Evolutionary conservation across 2,888 invertebrate species (phyloP).

Genomic region (Eulithis prunata): DNA sequence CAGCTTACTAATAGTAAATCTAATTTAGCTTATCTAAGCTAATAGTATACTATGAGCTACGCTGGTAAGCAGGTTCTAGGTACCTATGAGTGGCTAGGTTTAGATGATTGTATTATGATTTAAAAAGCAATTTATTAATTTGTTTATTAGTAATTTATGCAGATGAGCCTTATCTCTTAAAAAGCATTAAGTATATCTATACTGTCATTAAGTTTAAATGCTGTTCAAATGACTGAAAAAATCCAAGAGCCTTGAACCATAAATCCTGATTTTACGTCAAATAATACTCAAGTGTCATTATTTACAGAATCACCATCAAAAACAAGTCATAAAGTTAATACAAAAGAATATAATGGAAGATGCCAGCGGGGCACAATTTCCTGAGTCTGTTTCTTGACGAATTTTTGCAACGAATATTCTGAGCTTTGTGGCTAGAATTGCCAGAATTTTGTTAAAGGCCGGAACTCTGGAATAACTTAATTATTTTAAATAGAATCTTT

Average conservation of each 20-base stretch:
- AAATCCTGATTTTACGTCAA: conserved; percentile 26
- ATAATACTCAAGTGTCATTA: conserved; percentile 31
- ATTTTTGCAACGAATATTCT: conserved; percentile 46
- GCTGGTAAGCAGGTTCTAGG: no score
- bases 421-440: conserved; percentile 8
- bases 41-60: no score
- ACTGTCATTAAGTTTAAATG: background rate
- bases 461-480: conserved; percentile 2
- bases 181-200: background rate
- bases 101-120: no score
- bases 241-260: conserved; percentile 5
- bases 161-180: background rate
- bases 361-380: conserved; percentile 70
- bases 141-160: no score
- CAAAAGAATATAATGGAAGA: conserved; percentile 64
- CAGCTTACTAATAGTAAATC: no score
- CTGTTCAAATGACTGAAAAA: conserved; percentile 5
- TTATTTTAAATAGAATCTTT: background rate
- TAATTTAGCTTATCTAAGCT: no score
- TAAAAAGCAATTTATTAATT: no score
- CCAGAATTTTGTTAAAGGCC: background rate
- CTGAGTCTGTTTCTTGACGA: conserved; percentile 53
- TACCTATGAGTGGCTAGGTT: no score
- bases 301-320: conserved; percentile 32
- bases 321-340: conserved; percentile 55